Percentiles rank a stretch among this genome's conserved stretches.
Conservation (phyloP, 2,113 vertebrate genomes). For the Bettongia penicillata region DNA sequence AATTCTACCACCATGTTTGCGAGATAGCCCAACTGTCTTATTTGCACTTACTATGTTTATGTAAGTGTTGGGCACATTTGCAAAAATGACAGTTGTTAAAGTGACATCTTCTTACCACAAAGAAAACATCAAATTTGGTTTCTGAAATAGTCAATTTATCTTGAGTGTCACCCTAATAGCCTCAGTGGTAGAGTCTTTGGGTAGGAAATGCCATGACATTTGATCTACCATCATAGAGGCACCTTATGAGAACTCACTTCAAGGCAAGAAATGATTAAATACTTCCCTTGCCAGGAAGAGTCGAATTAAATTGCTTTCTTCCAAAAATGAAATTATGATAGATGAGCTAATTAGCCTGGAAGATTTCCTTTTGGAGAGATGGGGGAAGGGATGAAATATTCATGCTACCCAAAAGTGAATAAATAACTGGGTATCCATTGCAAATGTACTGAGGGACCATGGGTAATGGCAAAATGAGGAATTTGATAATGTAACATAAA, state of each 20-base stretch:
- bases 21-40: constrained; percentile 48
- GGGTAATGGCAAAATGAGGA: constrained; percentile 67
- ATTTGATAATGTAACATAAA: constrained; percentile 45
- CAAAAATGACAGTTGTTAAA: constrained; percentile 76
- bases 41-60: constrained; percentile 58
- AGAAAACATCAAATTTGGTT: constrained; percentile 74
- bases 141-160: constrained; percentile 83
- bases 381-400: constrained; percentile 73
- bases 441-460: constrained; percentile 54
- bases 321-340: constrained; percentile 84
- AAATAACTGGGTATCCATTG: constrained; percentile 70
- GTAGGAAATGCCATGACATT: constrained; percentile 86
- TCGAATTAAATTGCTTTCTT: constrained; percentile 84
- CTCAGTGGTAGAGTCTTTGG: constrained; percentile 80
- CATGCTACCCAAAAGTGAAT: constrained; percentile 69
- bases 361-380: constrained; percentile 78
- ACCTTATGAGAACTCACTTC: constrained; percentile 79
- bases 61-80: constrained; percentile 68
- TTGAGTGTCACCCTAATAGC: constrained; percentile 75
- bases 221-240: constrained; percentile 83
- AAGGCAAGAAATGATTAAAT: constrained; percentile 83
- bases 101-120: constrained; percentile 68
- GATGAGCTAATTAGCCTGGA: constrained; percentile 83
- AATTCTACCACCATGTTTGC: constrained; percentile 44
- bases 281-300: constrained; percentile 81